Evolutionary conservation across 1,140 invertebrate species (phyloP).

Genomic region (Papilio polytes): DNA sequence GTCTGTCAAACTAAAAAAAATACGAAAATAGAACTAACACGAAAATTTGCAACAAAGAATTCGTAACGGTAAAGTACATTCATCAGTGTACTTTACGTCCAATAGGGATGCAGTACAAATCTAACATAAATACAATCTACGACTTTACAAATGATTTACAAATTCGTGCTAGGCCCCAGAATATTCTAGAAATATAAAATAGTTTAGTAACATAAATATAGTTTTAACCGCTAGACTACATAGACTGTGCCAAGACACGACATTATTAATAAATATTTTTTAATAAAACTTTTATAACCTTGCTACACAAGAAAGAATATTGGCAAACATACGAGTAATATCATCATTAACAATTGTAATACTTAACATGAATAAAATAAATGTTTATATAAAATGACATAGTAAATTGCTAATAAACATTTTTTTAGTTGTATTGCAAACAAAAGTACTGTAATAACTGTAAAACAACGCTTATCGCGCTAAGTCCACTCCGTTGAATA

Average conservation of each 20-base stretch:
- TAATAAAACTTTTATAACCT: background rate
- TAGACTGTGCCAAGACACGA: background rate
- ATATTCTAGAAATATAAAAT: no score
- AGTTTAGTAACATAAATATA: no score
- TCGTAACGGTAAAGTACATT: no score
- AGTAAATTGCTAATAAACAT: constrained; percentile 32
- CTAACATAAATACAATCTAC: no score
- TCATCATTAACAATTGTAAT: background rate
- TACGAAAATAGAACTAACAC: no score
- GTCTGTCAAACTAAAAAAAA: no score
- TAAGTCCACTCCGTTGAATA: constrained; percentile 36
- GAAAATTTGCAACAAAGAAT: no score
- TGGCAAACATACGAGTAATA: background rate
- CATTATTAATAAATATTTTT: background rate
- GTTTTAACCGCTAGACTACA: no score
- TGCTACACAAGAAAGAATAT: background rate
- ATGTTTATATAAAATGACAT: constrained; percentile 15
- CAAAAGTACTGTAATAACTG: constrained; percentile 35
- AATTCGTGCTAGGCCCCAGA: no score
- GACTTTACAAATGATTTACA: no score
- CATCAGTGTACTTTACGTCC: no score
- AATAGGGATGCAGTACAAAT: no score
- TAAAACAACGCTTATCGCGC: constrained; percentile 37
- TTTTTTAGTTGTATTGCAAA: constrained; percentile 28
- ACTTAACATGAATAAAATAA: constrained; percentile 1